Conservation (phyloP, 2,888 invertebrate genomes). For the Lasioglossum villosulum region DNA sequence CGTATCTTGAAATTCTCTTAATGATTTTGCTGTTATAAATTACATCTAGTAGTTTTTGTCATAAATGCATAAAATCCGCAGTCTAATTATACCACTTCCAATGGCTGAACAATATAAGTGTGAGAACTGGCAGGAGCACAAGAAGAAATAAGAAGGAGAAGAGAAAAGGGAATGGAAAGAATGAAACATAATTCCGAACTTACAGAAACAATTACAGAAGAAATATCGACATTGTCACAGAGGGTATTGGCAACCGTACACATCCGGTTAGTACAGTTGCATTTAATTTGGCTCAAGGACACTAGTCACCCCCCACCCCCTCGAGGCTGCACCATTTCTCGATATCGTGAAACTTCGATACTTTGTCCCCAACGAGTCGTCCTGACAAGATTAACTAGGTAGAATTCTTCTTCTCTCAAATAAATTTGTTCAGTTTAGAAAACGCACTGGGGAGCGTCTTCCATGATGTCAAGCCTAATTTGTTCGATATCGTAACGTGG, state of each 20-base stretch:
- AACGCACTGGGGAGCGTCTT: not conserved
- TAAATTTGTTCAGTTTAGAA: not conserved
- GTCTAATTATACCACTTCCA: too few relatives aligned
- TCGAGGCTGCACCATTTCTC: not conserved
- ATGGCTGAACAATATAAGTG: not conserved
- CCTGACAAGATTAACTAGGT: not conserved
- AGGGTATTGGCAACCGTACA: not conserved
- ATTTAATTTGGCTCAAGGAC: conserved; percentile 5
- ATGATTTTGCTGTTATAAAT: too few relatives aligned
- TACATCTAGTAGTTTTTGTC: too few relatives aligned
- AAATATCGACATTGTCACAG: not conserved
- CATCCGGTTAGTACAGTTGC: not conserved
- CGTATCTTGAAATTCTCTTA: too few relatives aligned
- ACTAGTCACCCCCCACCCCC: not conserved
- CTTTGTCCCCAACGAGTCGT: not conserved
- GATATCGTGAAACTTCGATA: not conserved
- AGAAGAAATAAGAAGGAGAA: not conserved
- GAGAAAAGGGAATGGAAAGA: not conserved
- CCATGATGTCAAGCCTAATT: conserved; percentile 1
- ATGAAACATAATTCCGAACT: not conserved
- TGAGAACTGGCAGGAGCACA: not conserved
- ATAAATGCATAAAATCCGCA: too few relatives aligned
- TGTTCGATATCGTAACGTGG: not conserved
- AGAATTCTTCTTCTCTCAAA: not conserved
- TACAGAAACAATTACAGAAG: not conserved